These are phyloP conservation scores for Nycticorax nycticorax DNA, from an alignment of 2,113 vertebrate species.

Conservation along the genomic window DNA sequence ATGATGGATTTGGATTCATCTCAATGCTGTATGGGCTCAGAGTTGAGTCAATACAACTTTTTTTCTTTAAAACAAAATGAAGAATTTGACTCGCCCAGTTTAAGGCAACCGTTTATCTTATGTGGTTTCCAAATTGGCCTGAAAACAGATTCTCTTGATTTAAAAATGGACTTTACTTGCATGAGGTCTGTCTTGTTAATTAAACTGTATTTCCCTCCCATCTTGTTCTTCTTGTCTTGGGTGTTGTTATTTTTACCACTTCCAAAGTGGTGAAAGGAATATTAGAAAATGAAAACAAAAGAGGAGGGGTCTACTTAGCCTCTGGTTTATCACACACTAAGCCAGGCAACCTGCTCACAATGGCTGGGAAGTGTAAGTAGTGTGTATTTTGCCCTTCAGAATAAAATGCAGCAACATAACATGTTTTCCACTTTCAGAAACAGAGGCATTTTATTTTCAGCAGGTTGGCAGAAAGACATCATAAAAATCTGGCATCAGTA, in stretches of 20 bases:
- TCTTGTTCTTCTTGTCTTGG: not conserved
- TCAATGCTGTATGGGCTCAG: constrained; percentile 44
- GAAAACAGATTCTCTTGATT: constrained; percentile 9
- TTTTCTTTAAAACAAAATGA: not conserved
- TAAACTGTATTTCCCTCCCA: not conserved
- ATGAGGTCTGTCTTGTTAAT: constrained; percentile 9
- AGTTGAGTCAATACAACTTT: constrained; percentile 42
- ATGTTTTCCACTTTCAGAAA: not conserved
- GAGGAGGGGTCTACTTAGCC: not conserved
- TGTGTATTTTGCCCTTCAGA: not conserved
- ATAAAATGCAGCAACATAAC: not conserved
- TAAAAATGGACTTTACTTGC: constrained; percentile 44
- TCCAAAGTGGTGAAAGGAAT: constrained; percentile 55
- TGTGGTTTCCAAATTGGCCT: constrained; percentile 2
- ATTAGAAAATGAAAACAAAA: constrained; percentile 58
- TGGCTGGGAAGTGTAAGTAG: not conserved
- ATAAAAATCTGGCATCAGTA: not conserved
- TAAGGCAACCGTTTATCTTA: not conserved
- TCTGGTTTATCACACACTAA: not conserved
- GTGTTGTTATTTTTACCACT: constrained; percentile 47
- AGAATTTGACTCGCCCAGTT: constrained; percentile 10
- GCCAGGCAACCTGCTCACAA: fast-evolving
- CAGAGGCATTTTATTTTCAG: not conserved
- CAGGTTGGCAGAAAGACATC: not conserved
- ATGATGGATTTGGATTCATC: constrained; percentile 41